Conservation (phyloP, 2,888 invertebrate species). For the Eupithecia exiguata region DNA sequence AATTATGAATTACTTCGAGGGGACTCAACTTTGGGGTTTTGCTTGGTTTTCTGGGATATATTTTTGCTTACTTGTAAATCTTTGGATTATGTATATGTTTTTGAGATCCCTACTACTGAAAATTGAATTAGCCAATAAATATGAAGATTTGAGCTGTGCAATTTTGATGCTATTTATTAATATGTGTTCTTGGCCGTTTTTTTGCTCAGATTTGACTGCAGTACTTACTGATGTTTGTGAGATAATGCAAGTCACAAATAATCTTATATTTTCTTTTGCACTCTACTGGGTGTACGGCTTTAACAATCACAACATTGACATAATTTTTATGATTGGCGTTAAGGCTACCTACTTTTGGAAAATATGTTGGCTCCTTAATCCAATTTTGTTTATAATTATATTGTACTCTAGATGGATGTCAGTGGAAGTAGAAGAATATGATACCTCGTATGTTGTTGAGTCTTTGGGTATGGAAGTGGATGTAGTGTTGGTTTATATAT, state of each 20-base stretch:
- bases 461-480: slow-evolving; percentile 48
- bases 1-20: slow-evolving; percentile 68
- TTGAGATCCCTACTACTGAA: slow-evolving; percentile 56
- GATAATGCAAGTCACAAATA: slow-evolving; percentile 64
- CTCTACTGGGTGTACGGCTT: slow-evolving; percentile 75
- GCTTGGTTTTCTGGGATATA: slow-evolving; percentile 68
- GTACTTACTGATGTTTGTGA: slow-evolving; percentile 61
- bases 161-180: slow-evolving; percentile 52
- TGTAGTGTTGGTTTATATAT: slow-evolving; percentile 54
- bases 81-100: slow-evolving; percentile 66
- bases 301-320: slow-evolving; percentile 69
- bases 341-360: slow-evolving; percentile 73
- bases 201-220: slow-evolving; percentile 68
- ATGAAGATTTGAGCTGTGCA: slow-evolving; percentile 52
- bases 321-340: slow-evolving; percentile 77
- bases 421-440: slow-evolving; percentile 46
- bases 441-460: slow-evolving; percentile 52
- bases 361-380: slow-evolving; percentile 66
- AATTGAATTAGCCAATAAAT: slow-evolving; percentile 46
- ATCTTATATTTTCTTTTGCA: slow-evolving; percentile 65
- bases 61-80: slow-evolving; percentile 60
- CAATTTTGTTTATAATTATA: slow-evolving; percentile 55
- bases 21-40: slow-evolving; percentile 65
- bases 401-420: slow-evolving; percentile 52
- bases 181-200: slow-evolving; percentile 63